These are phyloP conservation scores for Myotis myotis DNA, from an alignment of 2,797 vertebrate genomes.

Conservation along the genomic window DNA sequence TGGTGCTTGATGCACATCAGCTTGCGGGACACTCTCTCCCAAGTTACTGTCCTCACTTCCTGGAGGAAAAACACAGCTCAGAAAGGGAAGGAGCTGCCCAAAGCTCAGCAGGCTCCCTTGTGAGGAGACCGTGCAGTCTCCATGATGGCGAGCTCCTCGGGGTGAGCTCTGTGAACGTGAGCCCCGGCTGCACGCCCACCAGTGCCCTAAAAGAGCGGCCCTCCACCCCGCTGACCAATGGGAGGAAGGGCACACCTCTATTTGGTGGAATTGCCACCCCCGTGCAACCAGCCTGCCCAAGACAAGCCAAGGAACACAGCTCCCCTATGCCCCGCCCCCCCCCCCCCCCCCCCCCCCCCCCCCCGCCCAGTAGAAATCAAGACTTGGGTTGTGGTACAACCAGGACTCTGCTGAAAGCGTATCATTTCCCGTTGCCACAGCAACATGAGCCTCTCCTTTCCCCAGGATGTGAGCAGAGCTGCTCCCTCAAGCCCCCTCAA, in stretches of 20 bases:
- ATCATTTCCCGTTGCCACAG: neutral
- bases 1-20: neutral
- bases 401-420: neutral
- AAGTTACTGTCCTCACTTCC: neutral
- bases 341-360: too few species aligned
- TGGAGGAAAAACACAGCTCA: neutral
- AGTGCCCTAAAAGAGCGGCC: neutral
- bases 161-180: neutral
- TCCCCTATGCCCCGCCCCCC: neutral
- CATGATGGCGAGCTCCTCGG: fast-evolving
- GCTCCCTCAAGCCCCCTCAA: neutral
- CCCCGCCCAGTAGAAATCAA: neutral
- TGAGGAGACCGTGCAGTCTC: neutral
- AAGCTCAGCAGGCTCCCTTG: neutral
- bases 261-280: neutral
- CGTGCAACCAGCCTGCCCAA: neutral
- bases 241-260: neutral
- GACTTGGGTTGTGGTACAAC: too few species aligned
- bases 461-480: neutral
- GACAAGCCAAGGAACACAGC: neutral
- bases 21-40: neutral
- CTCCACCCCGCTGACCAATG: neutral
- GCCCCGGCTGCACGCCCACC: fast-evolving
- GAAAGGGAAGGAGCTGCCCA: neutral
- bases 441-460: neutral